Evolutionary conservation across 2,888 invertebrate species (phyloP), one percentile per base, ranked within the genome.

Genomic region (Watsonalla cultraria): DNA sequence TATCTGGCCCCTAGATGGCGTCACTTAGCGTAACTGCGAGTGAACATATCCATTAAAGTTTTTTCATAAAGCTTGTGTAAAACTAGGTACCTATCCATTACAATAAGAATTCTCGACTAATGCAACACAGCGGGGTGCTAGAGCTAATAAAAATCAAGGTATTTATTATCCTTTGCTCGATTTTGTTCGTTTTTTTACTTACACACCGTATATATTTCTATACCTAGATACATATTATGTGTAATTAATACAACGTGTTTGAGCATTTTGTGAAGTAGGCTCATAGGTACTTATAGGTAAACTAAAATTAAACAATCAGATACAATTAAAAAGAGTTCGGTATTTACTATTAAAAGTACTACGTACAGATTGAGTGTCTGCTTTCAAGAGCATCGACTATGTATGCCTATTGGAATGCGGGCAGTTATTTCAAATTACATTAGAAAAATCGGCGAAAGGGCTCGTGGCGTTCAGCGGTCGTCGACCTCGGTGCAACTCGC

Each of bases 381-480:
- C 37, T 8, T 37, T 37, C 9, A 11, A 47, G 34, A 33, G 46
- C 8, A 47, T 33, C 11, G n/a, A 24, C 15, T 47, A 33, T 33
- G 24, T 33, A 5, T 7, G 34, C 33, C n/a, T 11, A 37, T 1
- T 49, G 39, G 60, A 59, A 63, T 60, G 61, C 57, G 47, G 57
- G 55, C 58, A 54, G 58, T 53, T 51, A 48, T 56, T 55, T 64
- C 58, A 61, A 68, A 66, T 67, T 65, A 71, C 68, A 71, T 71
- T 77, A 74, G 72, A 74, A 79, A 76, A 78, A 75, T 76, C 64
- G 66, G 64, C 72, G 67, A 74, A 70, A 78, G 77, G 76, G 77
- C 73, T 74, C 66, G 64, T 76, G 77, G 78, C 78, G 76, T 77
- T 76, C 65, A 62, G 61, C 77, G 84, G 79, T 68, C 81, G 62